A percentile compares a stretch with the other conserved stretches of the same genome.
phyloP scores from a whole-genome alignment of 37 sponge, comb jelly and placozoan species.

The Haliclona indistincta region DNA sequence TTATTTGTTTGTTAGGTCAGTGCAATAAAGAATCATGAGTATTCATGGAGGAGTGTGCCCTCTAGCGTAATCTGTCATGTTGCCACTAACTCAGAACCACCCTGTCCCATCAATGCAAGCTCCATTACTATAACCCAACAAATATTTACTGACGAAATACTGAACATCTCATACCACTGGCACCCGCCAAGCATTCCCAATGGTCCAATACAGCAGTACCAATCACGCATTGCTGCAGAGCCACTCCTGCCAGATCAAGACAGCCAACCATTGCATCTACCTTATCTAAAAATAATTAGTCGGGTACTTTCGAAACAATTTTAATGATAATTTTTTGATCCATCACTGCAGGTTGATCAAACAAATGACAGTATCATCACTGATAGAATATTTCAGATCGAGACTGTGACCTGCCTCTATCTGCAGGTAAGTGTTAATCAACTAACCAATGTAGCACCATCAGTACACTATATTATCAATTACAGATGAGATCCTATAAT shows the following conservation, averaged over 20 bases:
- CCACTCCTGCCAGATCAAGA: neutral
- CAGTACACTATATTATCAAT: neutral
- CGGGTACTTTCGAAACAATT: neutral
- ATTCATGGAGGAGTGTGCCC: neutral
- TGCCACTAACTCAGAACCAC: neutral
- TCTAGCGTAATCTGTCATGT: neutral
- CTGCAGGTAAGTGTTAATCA: conserved; percentile 1
- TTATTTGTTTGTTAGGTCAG: neutral
- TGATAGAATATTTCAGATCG: neutral
- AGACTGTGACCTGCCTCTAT: conserved; percentile 7
- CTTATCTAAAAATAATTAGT: neutral
- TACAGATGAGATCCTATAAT: conserved; percentile 29
- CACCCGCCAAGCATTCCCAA: neutral
- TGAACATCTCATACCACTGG: conserved; percentile 19
- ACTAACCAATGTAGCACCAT: neutral
- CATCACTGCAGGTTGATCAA: neutral
- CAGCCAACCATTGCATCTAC: neutral
- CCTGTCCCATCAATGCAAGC: conserved; percentile 1
- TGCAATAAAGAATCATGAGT: neutral
- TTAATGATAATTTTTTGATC: neutral
- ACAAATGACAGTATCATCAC: neutral
- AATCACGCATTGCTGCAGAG: conserved; percentile 1
- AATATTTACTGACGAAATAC: neutral
- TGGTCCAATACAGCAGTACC: conserved; percentile 14
- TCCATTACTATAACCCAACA: neutral